Evolutionary conservation across 2,113 vertebrate species (phyloP).

Genomic region (Tiliqua scincoides): DNA sequence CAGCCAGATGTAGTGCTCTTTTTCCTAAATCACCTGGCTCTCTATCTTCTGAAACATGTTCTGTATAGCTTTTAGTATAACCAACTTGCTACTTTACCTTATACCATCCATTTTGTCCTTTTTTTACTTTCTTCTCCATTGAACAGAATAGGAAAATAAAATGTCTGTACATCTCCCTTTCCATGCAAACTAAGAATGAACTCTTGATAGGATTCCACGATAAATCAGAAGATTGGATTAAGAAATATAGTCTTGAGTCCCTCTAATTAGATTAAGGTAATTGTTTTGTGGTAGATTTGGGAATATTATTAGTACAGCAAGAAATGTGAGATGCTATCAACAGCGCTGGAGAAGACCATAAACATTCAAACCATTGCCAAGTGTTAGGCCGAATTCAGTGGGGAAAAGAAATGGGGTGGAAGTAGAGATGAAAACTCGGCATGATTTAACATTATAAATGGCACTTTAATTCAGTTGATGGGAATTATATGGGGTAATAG

Average conservation of each 20-base stretch:
- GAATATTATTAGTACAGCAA: background rate
- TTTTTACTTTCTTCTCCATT: background rate
- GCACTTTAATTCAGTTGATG: background rate
- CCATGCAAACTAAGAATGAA: constrained; percentile 52
- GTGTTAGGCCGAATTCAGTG: background rate
- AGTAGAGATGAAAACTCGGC: background rate
- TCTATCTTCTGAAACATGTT: background rate
- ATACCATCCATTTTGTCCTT: constrained; percentile 28
- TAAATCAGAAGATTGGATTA: constrained; percentile 68
- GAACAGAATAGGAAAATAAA: background rate
- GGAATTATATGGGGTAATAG: background rate
- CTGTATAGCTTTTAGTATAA: no score
- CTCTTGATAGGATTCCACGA: constrained; percentile 26
- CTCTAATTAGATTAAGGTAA: constrained; percentile 65
- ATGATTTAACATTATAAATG: background rate
- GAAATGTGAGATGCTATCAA: constrained; percentile 42
- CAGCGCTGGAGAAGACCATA: constrained; percentile 17
- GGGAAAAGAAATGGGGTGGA: constrained; percentile 7
- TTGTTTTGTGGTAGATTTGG: constrained; percentile 65
- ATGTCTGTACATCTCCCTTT: background rate
- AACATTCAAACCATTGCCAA: background rate
- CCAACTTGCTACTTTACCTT: constrained; percentile 19
- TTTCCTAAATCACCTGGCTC: background rate
- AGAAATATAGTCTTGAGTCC: constrained; percentile 40
- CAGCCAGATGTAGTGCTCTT: no score